Conservation (phyloP, 2,888 invertebrate species). For the Priocnemis perturbator region DNA sequence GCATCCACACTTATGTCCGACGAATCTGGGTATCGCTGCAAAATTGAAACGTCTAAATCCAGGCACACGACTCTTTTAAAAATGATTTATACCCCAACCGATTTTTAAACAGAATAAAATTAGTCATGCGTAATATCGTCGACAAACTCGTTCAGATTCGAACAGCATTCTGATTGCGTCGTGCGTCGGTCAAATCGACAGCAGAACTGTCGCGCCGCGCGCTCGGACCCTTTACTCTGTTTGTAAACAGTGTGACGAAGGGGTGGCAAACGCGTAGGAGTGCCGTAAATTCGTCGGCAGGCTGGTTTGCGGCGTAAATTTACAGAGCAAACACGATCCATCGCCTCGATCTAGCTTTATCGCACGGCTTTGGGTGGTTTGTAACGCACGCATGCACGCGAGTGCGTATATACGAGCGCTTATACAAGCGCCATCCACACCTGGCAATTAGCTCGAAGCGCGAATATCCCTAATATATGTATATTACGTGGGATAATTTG, state of each 20-base stretch:
- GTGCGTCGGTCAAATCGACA: not conserved
- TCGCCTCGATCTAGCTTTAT: slow-evolving; percentile 26
- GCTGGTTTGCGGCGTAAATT: slow-evolving; percentile 59
- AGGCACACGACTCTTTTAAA: too few relatives aligned
- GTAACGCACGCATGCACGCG: slow-evolving; percentile 10
- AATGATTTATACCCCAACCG: too few relatives aligned
- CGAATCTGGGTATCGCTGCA: too few relatives aligned
- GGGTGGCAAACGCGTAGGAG: slow-evolving; percentile 30
- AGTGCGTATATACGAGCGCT: slow-evolving; percentile 8
- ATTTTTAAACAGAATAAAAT: too few relatives aligned
- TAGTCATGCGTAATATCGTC: too few relatives aligned
- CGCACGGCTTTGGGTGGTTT: too few relatives aligned
- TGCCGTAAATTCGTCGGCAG: slow-evolving; percentile 62
- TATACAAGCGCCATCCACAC: slow-evolving; percentile 23
- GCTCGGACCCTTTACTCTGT: not conserved
- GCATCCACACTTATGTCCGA: too few relatives aligned
- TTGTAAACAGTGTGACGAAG: not conserved
- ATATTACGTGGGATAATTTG: too few relatives aligned
- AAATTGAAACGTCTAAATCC: too few relatives aligned
- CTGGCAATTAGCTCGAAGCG: slow-evolving; percentile 33
- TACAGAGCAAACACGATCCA: slow-evolving; percentile 55
- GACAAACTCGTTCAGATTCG: too few relatives aligned
- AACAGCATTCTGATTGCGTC: not conserved
- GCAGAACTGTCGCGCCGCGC: not conserved
- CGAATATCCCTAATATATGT: not conserved